These are phyloP conservation scores for Orthosia gracilis DNA, from an alignment of 2,888 invertebrate species.

Conservation along the genomic window DNA sequence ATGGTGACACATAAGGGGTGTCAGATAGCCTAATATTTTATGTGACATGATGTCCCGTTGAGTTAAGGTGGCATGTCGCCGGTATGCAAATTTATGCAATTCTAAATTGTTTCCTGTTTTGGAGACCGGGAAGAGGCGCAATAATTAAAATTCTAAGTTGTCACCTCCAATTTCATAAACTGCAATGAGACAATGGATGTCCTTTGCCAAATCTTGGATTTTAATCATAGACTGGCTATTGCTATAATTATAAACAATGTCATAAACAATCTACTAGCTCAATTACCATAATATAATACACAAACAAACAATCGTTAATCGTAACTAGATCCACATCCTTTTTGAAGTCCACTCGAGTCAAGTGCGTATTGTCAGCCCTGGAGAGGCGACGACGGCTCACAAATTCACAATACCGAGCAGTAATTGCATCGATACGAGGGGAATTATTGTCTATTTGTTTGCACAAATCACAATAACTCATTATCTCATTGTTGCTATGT, in stretches of 20 bases:
- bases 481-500: slow-evolving; percentile 54
- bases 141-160: slow-evolving; percentile 13
- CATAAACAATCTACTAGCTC: slow-evolving; percentile 18
- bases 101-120: slow-evolving; percentile 42
- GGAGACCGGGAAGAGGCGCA: background rate
- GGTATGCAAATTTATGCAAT: too few relatives aligned
- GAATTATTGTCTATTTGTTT: slow-evolving; percentile 58
- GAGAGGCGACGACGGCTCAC: slow-evolving; percentile 52
- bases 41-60: slow-evolving; percentile 9
- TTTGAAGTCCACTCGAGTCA: slow-evolving; percentile 33
- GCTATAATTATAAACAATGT: slow-evolving; percentile 3
- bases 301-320: slow-evolving; percentile 40
- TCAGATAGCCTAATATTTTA: slow-evolving; percentile 39
- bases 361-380: slow-evolving; percentile 56
- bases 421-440: slow-evolving; percentile 61
- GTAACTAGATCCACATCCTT: slow-evolving; percentile 35
- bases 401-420: slow-evolving; percentile 53
- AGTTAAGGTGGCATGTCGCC: slow-evolving; percentile 16
- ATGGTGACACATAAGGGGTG: slow-evolving; percentile 53
- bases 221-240: background rate
- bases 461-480: slow-evolving; percentile 49
- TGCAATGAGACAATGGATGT: background rate
- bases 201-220: background rate
- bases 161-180: background rate
- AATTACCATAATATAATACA: slow-evolving; percentile 17